Base-by-base conservation (phyloP, 2,797 vertebrate genomes). In the Pseudochaenichthys georgianus region DNA sequence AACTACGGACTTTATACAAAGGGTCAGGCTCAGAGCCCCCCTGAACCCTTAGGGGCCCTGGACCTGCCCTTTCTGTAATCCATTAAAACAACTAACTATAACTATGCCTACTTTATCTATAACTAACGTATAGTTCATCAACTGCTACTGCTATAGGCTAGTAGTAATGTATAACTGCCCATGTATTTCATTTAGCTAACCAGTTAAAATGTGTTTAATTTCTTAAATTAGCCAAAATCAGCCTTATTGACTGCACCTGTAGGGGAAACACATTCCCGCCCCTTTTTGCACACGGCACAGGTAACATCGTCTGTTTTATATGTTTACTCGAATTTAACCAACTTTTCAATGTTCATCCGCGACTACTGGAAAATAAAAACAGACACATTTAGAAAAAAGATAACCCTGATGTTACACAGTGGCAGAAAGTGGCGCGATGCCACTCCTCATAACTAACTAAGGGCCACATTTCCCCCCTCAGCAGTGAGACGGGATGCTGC, bases 401-500 rank as follows among this genome's bases (percentile, higher is more conserved):
- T 23, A n/a, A 13, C 21, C 9, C 3, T n/a, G 5, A 13, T 12
- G 17, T 34, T 34, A 6, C 66, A 38, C 63, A 31, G 31, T 42
- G 66, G 34, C 19, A 64, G 3, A 62, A 4, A 63, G 17, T 16
- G 72, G 64, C n/a, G 71, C 65, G 61, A 81, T 58, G 88, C 89
- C 90, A 87, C 84, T 89, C 90, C 87, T 92, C 61, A 13, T 9
- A 73, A 81, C 73, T 83, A 73, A 80, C 67, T 41, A 73, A 75
- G 89, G 76, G 71, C 77, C 86, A 83, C 80, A 76, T 82, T 52
- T 58, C 41, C 4, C 7, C 23, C 38, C 7, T 59, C 88, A 75
- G 45, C 84, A 85, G 82, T 47, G 83, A 86, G 78, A 54, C 51
- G 85, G 77, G 81, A 85, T 86, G 88, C 83, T 85, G 82, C 80